These are phyloP conservation scores for Erythrolamprus reginae DNA, from an alignment of 2,113 vertebrate species.

Conservation along the genomic window DNA sequence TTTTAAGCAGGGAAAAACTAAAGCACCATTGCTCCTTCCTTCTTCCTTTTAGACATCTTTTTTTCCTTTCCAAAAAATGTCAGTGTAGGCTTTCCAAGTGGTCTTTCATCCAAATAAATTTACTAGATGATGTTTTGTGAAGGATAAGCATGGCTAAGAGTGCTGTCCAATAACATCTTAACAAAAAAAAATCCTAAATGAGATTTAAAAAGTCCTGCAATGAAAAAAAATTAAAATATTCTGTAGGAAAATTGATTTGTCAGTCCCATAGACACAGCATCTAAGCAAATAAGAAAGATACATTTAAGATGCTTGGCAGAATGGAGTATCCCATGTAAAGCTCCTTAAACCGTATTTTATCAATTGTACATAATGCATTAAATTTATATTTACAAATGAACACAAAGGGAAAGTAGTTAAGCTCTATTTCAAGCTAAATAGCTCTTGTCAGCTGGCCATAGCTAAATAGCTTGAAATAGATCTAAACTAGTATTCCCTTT, in stretches of 20 bases:
- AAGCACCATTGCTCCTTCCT: conserved; percentile 24
- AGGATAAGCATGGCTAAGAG: not conserved
- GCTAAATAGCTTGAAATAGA: too few species aligned
- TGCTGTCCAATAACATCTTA: not conserved
- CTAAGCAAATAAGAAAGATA: not conserved
- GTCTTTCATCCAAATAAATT: not conserved
- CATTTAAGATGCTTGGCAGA: not conserved
- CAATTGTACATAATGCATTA: not conserved
- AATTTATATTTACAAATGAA: too few species aligned
- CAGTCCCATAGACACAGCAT: not conserved
- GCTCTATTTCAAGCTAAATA: too few species aligned
- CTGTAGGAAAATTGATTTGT: not conserved
- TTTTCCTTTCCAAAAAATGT: not conserved
- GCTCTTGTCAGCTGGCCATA: too few species aligned
- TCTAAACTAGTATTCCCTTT: too few species aligned
- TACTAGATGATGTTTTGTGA: not conserved
- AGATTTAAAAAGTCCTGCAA: not conserved
- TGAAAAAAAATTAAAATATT: not conserved
- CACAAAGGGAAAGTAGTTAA: too few species aligned
- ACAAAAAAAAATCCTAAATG: not conserved
- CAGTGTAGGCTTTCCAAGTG: not conserved
- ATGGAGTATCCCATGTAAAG: not conserved
- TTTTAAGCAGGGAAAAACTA: conserved; percentile 56
- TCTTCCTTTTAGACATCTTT: not conserved
- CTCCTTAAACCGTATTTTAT: not conserved